Base-by-base conservation (phyloP, 2,888 invertebrate species). In the Drosophila cognata region DNA sequence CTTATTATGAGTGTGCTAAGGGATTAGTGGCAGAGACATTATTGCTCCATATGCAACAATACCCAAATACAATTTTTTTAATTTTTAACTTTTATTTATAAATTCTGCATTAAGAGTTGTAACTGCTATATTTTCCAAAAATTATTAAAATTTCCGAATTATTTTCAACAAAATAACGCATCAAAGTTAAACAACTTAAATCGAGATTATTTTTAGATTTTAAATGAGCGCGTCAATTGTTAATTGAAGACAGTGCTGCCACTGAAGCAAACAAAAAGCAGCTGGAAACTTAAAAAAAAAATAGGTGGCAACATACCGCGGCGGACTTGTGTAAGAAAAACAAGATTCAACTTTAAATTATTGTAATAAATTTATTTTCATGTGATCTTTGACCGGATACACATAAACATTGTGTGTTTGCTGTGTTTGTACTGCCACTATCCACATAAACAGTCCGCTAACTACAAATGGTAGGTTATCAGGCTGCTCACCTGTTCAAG, bases 261-360 rank as follows among this genome's bases (percentile, higher is more conserved):
- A 78, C 56, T 18, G 0, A 21, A 2, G 43, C 18, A 2, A 21
- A 13, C 1, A 5, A 61, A 35, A 53, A 21, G 3, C 29, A 50
- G 48, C 18, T 77, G 77, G 61, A 61, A 81, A 2, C 73, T 31
- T 6, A 1, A 11, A 8, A 25, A 36, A 31, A 21, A 25, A 43
- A 33, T 16, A 62, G 55, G 68, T 79, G 81, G 82, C 78, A 79
- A 35, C 78, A 29, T 48, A 35, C 16, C 25, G 31, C 57, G 50
- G 57, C 58, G 35, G 68, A 68, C 85, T 83, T 89, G 89, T 89
- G 89, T 83, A 83, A 83, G 73, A 83, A 88, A 84, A 86, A 86
- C 65, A 72, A 76, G 38, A 72, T 72, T 74, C 63, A 59, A 64
- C 61, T 55, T 59, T 33, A 82, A 88, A 86, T 88, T 88, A 64